Evolutionary conservation across 1,140 invertebrate species (phyloP), one percentile per base, ranked within the genome.

Genomic region (Acromyrmex charruanus): DNA sequence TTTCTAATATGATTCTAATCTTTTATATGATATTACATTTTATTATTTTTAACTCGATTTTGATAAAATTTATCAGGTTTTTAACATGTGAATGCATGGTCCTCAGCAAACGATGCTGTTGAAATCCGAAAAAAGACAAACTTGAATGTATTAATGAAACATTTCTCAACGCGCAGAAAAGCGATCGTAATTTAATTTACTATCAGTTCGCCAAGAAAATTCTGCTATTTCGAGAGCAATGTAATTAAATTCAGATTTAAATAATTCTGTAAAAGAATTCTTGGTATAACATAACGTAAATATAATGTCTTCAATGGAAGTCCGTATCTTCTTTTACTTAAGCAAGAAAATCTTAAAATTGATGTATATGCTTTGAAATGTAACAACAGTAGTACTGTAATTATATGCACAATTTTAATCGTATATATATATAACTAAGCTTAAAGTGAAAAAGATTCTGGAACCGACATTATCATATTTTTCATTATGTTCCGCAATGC

Each of bases 101-200:
- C 18, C 10, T 77, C 25, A 63, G 58, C 16, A 28, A 28, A 58
- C 16, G 58, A 44, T 39, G 18, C 5, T 28, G 28, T 18, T 18
- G 35, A 77, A 63, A 63, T 63, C 16, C n/a, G 58, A 77, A 65
- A 77, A 58, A 77, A 77, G 39, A 65, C 58, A 77, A 77, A 77
- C 58, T 77, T 21, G 39, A 77, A 16, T 77, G 3, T 9, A 61
- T 63, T 77, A 77, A 49, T 28, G 3, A 77, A 77, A 77, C 10
- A 3, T 18, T 65, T 1, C 3, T 44, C 10, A 49, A 59, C 7
- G 31, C 7, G 9, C 16, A 77, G 16, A 77, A 28, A 28, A 77
- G 18, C 6, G 39, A 61, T 75, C 16, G 21, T 71, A 31, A 75
- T 58, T 75, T 75, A 59, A 77, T 3, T 9, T 61, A 31, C 25